phyloP scores from a whole-genome alignment of 1,140 invertebrate genomes.

The Macrosteles quadrilineatus region DNA sequence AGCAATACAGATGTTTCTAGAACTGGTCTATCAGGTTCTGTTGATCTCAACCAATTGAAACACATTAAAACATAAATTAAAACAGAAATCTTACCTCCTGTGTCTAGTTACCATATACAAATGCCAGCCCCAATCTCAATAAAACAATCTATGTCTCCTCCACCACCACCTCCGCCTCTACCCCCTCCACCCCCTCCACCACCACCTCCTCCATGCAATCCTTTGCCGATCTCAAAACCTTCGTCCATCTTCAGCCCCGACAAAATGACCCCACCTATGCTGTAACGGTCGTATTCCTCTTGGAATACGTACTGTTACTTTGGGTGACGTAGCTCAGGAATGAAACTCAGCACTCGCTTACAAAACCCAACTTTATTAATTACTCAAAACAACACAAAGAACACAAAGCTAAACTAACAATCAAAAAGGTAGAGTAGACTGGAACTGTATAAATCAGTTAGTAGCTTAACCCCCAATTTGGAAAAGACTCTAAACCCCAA shows the following conservation, averaged over 20 bases:
- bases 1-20: too few species aligned
- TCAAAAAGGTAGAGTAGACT: too few species aligned
- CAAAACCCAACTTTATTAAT: too few species aligned
- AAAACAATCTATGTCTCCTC: constrained; percentile 16
- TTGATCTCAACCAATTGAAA: not conserved
- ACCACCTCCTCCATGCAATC: constrained; percentile 35
- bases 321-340: too few species aligned
- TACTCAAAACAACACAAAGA: too few species aligned
- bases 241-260: constrained; percentile 57
- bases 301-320: too few species aligned
- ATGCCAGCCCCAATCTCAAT: constrained; percentile 10
- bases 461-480: too few species aligned
- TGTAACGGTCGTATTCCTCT: too few species aligned
- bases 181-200: constrained; percentile 35
- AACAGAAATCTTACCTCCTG: not conserved
- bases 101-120: not conserved
- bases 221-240: constrained; percentile 27
- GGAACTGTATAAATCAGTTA: too few species aligned
- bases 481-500: too few species aligned
- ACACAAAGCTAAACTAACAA: too few species aligned
- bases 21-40: not conserved
- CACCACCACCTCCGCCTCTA: constrained; percentile 35
- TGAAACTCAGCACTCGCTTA: too few species aligned
- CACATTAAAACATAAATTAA: constrained; percentile 8
- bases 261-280: constrained; percentile 49